Conservation (phyloP, 2,888 invertebrate genomes). For the Caenorhabditis sp. region DNA sequence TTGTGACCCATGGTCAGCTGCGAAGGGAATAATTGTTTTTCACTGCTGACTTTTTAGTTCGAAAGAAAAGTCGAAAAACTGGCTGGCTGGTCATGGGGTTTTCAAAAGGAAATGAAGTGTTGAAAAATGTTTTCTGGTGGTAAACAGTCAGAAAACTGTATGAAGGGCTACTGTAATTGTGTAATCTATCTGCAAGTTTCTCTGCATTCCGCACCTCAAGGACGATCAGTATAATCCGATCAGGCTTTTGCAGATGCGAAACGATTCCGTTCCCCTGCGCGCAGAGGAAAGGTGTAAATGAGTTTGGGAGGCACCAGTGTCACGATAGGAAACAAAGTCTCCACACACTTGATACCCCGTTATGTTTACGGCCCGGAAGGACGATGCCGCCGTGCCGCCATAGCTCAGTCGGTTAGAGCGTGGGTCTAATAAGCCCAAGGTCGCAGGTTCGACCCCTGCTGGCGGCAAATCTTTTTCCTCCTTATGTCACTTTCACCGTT, state of each 20-base stretch:
- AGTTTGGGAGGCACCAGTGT: neutral
- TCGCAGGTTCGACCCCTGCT: constrained; percentile 82
- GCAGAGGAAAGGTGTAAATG: neutral
- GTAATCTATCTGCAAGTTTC: constrained; percentile 17
- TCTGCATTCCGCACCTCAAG: neutral
- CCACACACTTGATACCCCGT: neutral
- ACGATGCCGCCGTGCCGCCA: constrained; percentile 43
- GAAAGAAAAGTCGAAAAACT: neutral
- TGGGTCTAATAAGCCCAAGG: constrained; percentile 83
- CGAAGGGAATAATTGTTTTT: neutral
- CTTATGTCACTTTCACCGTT: constrained; percentile 17
- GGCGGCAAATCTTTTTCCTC: constrained; percentile 73
- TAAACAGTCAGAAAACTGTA: neutral
- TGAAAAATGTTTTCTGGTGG: constrained; percentile 9
- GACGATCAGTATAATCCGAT: constrained; percentile 3
- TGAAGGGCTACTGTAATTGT: neutral
- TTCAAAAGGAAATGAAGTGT: constrained; percentile 16
- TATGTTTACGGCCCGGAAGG: neutral
- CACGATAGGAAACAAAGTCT: no score
- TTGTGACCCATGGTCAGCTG: constrained; percentile 10
- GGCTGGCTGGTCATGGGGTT: constrained; percentile 27
- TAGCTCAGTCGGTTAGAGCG: constrained; percentile 82
- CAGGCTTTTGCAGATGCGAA: constrained; percentile 11
- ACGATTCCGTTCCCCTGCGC: neutral
- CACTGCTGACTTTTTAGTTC: neutral